These are phyloP conservation scores for Zaprionus gabonicus DNA, from an alignment of 1,140 invertebrate species.

Conservation along the genomic window DNA sequence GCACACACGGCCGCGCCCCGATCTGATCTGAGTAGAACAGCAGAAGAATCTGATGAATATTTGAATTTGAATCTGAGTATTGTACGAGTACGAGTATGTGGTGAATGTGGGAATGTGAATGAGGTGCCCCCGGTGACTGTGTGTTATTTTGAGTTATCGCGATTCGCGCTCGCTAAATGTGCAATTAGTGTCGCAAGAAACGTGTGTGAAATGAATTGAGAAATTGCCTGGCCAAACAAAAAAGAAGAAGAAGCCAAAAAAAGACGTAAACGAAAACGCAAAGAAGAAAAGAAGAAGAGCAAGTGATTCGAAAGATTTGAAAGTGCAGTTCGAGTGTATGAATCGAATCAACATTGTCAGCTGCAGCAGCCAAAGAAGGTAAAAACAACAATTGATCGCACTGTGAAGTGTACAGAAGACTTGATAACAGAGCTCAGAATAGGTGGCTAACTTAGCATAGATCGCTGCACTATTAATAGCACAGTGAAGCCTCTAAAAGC, in stretches of 20 bases:
- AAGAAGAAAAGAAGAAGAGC: constrained; percentile 2
- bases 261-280: neutral
- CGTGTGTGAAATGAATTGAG: constrained; percentile 69
- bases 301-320: constrained; percentile 3
- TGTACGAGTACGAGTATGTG: no score
- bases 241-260: neutral
- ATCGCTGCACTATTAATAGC: neutral
- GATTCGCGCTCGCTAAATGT: constrained; percentile 62
- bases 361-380: neutral
- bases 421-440: neutral
- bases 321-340: neutral
- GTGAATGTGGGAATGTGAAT: constrained; percentile 33
- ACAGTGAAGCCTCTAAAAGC: no score
- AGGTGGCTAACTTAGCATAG: neutral
- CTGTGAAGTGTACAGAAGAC: neutral
- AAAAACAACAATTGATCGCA: neutral
- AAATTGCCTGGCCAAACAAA: constrained; percentile 29
- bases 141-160: constrained; percentile 79
- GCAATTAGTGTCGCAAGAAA: constrained; percentile 76
- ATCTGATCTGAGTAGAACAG: neutral
- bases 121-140: constrained; percentile 25
- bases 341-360: neutral
- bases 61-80: constrained; percentile 8
- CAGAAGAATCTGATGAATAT: constrained; percentile 22
- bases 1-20: constrained; percentile 1